These are phyloP conservation scores for Parnassius orleans DNA, from an alignment of 2,888 invertebrate genomes.

Conservation along the genomic window DNA sequence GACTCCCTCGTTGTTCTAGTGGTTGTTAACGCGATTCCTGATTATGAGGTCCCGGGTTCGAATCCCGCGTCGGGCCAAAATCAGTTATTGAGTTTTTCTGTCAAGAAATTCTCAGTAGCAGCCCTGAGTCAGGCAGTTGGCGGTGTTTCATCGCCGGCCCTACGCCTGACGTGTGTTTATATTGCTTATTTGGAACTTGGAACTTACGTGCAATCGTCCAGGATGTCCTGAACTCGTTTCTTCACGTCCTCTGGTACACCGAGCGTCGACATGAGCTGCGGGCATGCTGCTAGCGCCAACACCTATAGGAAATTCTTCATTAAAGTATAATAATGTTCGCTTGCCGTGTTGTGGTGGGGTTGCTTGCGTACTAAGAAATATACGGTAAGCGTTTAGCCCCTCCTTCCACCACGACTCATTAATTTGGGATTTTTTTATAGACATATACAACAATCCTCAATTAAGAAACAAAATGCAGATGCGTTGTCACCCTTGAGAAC, in stretches of 20 bases:
- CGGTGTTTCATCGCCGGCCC: neutral
- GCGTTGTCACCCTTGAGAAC: too few species aligned
- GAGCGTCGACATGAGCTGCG: slow-evolving; percentile 74
- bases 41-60: neutral
- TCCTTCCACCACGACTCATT: too few species aligned
- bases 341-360: neutral
- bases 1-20: neutral
- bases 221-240: slow-evolving; percentile 83
- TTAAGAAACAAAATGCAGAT: too few species aligned
- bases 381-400: accelerated
- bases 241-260: slow-evolving; percentile 91
- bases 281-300: slow-evolving; percentile 86
- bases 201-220: slow-evolving; percentile 83
- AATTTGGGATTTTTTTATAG: too few species aligned
- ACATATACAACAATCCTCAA: too few species aligned
- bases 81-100: too few species aligned
- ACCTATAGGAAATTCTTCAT: slow-evolving; percentile 39
- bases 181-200: neutral
- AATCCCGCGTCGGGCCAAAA: neutral
- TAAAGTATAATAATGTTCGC: too few species aligned
- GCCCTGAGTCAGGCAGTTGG: neutral
- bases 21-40: too few species aligned
- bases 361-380: too few species aligned
- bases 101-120: too few species aligned
- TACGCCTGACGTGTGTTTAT: neutral